Evolutionary conservation across 2,113 vertebrate species (phyloP), one percentile per base, ranked within the genome.

Genomic region (Mellivora capensis): DNA sequence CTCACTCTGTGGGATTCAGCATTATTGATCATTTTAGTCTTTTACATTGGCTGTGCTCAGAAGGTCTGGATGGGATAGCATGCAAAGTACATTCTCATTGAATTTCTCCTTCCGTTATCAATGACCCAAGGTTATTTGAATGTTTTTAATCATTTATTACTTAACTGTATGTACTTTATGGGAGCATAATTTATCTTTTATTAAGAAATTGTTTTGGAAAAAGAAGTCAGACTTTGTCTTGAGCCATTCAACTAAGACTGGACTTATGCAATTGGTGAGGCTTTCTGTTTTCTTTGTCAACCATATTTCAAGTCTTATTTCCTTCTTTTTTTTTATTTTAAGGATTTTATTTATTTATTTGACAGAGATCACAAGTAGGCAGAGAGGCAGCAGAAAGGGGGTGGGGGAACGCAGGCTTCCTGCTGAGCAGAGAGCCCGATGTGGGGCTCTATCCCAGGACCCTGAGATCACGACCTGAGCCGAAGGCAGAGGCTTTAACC

Each of bases 21-120:
- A 77, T 57, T 42, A 97, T 96, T 15, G 0, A 94, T 98, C 90
- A 96, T 69, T 97, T 69, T 76, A 80, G 83, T 96, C 96, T 98
- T 96, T 94, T 97, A 81, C 64, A 61, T 96, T 97, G 98, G 87
- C 92, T 89, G 83, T 97, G 95, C 95, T 97, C 77, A 97, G 93
- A 97, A 94, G 93, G 67, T 96, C 90, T 94, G 89, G 88, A 95
- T 84, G 82, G 21, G 81, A 69, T 62, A 91, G 17, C 96, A 94
- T 94, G 90, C 59, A 96, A 96, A 94, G 71, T 96, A 42, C 18
- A 67, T 97, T 87, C 89, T 98, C 90, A 91, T 97, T 98, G 93
- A 94, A 94, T 96, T 98, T 80, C 18, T 90, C 27, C 61, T 91
- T 72, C 7, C 37, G 21, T 88, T 69, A 52, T 80, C 31, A 90